A percentile compares a stretch with the other conserved stretches of the same genome.
These are phyloP conservation scores for Cataglyphis albicans DNA, from an alignment of 2,888 invertebrate species.

Conservation along the genomic window DNA sequence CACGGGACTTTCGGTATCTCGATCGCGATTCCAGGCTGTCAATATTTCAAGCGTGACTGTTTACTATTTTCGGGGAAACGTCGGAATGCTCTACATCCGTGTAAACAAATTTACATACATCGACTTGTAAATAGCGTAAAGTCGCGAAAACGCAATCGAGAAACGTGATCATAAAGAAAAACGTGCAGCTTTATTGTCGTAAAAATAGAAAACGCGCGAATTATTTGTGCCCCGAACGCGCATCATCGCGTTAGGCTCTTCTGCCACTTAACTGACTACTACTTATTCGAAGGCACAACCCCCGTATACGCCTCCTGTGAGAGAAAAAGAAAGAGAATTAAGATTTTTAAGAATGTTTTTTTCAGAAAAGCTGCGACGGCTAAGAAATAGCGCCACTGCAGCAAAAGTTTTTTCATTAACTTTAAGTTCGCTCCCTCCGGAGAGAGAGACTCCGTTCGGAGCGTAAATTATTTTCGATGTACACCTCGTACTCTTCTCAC, in stretches of 20 bases:
- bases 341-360: constrained; percentile 78
- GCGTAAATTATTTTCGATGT: constrained; percentile 52
- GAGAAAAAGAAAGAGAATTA: constrained; percentile 55
- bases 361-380: constrained; percentile 78
- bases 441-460: constrained; percentile 37
- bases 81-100: constrained; percentile 22
- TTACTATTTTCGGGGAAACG: constrained; percentile 27
- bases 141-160: not conserved
- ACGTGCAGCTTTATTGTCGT: not conserved
- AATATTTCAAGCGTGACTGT: constrained; percentile 50
- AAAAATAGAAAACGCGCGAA: not conserved
- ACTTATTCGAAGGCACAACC: constrained; percentile 10
- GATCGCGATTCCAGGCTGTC: constrained; percentile 52
- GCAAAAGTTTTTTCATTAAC: constrained; percentile 55
- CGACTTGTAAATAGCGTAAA: constrained; percentile 21
- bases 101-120: not conserved
- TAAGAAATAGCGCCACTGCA: constrained; percentile 62
- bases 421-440: constrained; percentile 46
- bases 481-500: constrained; percentile 46
- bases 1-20: constrained; percentile 51
- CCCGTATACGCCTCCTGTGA: constrained; percentile 11
- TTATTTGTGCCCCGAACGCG: not conserved
- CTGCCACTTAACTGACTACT: constrained; percentile 21
- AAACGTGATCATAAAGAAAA: not conserved
- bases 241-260: constrained; percentile 2